phyloP scores from a whole-genome alignment of 2,113 vertebrate genomes.

The human region DNA sequence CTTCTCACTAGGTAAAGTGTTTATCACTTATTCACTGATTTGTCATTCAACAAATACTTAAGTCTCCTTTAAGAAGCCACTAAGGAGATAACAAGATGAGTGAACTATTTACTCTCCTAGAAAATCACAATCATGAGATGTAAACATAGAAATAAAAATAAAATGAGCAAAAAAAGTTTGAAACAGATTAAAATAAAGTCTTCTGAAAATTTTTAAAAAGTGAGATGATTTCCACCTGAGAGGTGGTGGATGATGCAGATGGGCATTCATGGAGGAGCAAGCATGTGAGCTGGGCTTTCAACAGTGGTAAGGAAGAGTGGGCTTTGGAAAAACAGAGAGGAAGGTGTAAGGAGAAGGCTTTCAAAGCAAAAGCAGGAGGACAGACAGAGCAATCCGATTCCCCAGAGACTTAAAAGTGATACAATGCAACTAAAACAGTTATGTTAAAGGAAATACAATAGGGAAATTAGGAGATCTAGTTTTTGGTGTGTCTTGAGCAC shows the following conservation, averaged over 20 bases:
- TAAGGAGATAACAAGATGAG: neutral
- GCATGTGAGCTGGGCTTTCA: neutral
- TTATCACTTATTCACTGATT: neutral
- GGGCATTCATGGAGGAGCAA: neutral
- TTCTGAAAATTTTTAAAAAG: neutral
- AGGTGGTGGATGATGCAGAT: neutral
- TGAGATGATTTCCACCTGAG: neutral
- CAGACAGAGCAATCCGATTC: neutral
- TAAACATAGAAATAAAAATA: neutral
- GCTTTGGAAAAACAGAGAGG: neutral
- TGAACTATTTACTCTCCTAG: neutral
- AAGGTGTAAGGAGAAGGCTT: neutral
- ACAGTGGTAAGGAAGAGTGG: neutral
- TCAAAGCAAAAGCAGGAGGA: neutral
- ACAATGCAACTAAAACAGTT: neutral
- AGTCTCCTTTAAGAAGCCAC: neutral
- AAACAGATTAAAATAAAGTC: neutral
- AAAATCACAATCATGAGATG: neutral
- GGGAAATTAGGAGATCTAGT: neutral
- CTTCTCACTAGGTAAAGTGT: neutral
- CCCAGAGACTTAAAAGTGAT: neutral
- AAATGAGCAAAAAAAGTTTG: neutral
- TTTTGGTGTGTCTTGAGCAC: neutral
- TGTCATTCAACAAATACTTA: neutral
- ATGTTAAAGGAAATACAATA: neutral